These are phyloP conservation scores for Desmodus rotundus DNA, from an alignment of 2,113 vertebrate genomes.

Conservation along the genomic window DNA sequence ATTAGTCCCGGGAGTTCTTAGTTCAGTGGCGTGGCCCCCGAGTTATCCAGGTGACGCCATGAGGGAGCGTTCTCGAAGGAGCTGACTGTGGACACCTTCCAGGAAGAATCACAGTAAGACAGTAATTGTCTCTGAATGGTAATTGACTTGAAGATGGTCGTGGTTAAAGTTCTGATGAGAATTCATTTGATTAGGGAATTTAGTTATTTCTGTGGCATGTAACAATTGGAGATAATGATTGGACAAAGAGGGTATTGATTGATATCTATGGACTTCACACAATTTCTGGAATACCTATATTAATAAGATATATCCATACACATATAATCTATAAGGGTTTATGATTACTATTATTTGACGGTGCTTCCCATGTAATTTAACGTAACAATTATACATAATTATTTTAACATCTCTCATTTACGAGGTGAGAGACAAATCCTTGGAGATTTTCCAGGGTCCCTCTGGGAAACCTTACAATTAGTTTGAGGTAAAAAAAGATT, in stretches of 20 bases:
- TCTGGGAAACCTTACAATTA: background rate
- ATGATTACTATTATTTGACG: background rate
- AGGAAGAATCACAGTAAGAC: background rate
- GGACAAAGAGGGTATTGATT: background rate
- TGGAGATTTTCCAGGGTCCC: background rate
- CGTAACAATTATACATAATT: background rate
- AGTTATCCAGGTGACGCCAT: background rate
- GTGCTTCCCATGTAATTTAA: background rate
- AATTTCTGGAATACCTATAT: background rate
- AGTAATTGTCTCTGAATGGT: background rate
- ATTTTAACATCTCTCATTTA: background rate
- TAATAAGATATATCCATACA: background rate
- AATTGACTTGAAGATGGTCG: background rate
- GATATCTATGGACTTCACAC: background rate
- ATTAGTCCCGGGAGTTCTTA: background rate
- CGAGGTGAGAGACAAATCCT: background rate
- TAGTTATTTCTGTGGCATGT: background rate
- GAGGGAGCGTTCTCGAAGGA: background rate
- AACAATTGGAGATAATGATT: background rate
- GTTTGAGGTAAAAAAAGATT: background rate
- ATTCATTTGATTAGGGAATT: background rate
- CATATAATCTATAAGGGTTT: background rate
- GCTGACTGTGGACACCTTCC: background rate
- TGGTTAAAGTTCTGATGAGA: background rate
- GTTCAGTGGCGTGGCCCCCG: background rate